Conservation (phyloP, 2,113 vertebrate genomes). For the Anoura caudifer region DNA sequence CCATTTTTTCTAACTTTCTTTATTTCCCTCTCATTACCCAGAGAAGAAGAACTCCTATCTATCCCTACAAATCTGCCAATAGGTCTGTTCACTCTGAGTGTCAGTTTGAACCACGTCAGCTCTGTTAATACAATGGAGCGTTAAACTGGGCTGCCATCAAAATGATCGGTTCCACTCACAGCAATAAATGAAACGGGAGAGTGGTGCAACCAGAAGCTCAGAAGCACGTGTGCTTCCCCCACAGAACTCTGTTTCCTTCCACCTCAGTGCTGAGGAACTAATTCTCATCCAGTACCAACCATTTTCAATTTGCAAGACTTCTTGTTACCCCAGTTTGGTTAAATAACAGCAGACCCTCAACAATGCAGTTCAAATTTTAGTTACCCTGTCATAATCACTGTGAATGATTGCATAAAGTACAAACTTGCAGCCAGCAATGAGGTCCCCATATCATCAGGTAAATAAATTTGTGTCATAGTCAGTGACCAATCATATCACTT, state of each 20-base stretch:
- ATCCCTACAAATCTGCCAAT: neutral
- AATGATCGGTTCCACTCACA: neutral
- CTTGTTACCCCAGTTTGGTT: neutral
- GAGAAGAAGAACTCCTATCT: neutral
- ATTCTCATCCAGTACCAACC: neutral
- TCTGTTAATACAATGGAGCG: neutral
- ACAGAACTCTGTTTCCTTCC: neutral
- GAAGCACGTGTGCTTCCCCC: neutral
- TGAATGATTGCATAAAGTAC: neutral
- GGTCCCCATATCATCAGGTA: neutral
- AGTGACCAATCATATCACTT: neutral
- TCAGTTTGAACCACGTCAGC: neutral
- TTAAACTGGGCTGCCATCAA: neutral
- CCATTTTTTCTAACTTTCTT: neutral
- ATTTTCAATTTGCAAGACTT: neutral
- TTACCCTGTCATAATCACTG: neutral
- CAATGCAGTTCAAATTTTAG: neutral
- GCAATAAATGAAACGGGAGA: neutral
- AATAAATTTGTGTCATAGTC: neutral
- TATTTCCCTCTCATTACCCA: neutral
- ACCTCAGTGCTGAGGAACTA: neutral
- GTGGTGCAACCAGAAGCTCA: neutral
- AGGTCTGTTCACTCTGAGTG: neutral
- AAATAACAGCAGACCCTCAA: neutral
- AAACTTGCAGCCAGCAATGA: neutral